Base-by-base conservation (phyloP, 2,888 invertebrate genomes). In the Emmelina monodactyla region DNA sequence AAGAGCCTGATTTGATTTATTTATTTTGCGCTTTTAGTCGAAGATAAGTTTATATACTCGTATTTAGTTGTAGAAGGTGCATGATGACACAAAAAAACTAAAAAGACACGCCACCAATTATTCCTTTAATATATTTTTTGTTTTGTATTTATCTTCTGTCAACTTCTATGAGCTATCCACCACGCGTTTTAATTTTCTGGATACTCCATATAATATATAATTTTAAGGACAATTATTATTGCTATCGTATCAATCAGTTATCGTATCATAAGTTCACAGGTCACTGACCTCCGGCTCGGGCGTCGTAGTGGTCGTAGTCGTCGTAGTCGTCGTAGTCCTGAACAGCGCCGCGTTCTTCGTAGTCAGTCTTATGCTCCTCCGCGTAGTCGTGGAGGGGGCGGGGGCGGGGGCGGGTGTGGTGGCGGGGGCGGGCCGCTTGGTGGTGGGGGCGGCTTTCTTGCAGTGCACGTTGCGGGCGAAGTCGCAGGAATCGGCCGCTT, bases 401-500 rank as follows among this genome's bases (percentile, higher is more conserved):
- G 82, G 71, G 1, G 81, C 79, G 15, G 81, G 80, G 1, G 80
- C 82, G 2, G 83, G 73, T 1, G 83, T 78, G 25, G 82, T 61
- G 4, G 62, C 54, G 11, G 70, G 62, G 12, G 76, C 60, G 1
- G 78, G 66, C 0, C 79, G 62, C 22, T 79, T 68, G 2, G 78
- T 62, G 25, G 81, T 72, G 13, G 81, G 61, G 41, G 83, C 75
- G 15, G 84, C 73, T 49, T 83, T 87, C 50, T 89, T 91, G 63
- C 92, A 93, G 16, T 87, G 79, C 0, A 94, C 94, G 60, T 95
- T 94, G 49, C 93, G 86, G 0, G 92, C 86, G 60, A 94, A 95
- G 66, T 95, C 95, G 55, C 95, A 95, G 0, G 94, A 94, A 62
- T 94, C 94, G 0, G 94, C 92, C 0, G 88, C 88, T 53, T 93